Percentiles rank a stretch among this genome's conserved stretches.
phyloP scores from a whole-genome alignment of 2,888 invertebrate species.

The Drosophila trichaetosa region DNA sequence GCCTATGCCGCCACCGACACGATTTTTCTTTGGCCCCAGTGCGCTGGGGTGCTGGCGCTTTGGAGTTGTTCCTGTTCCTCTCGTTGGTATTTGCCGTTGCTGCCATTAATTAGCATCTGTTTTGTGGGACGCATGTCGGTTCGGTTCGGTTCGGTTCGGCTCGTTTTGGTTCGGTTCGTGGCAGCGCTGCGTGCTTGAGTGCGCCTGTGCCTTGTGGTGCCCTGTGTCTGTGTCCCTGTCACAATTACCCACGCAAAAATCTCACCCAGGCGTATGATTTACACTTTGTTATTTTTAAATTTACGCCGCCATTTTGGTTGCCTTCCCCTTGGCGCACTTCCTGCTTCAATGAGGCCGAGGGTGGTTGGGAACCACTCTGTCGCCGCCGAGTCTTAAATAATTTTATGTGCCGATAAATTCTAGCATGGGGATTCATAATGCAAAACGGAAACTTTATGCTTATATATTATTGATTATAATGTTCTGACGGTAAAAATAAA shows the following conservation, averaged over 20 bases:
- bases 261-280: slow-evolving; percentile 74
- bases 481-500: slow-evolving; percentile 8
- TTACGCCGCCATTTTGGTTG: slow-evolving; percentile 68
- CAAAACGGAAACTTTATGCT: slow-evolving; percentile 35
- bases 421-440: slow-evolving; percentile 43
- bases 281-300: slow-evolving; percentile 79
- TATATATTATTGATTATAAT: slow-evolving; percentile 60
- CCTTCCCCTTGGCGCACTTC: slow-evolving; percentile 42
- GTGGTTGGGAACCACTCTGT: slow-evolving; percentile 18
- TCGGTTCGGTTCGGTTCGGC: slow-evolving; percentile 21
- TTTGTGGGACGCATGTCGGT: slow-evolving; percentile 48
- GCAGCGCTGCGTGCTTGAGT: slow-evolving; percentile 56
- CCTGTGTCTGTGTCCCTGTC: slow-evolving; percentile 10
- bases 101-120: slow-evolving; percentile 76
- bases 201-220: slow-evolving; percentile 49
- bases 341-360: slow-evolving; percentile 1
- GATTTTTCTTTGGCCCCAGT: slow-evolving; percentile 24
- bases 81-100: slow-evolving; percentile 28
- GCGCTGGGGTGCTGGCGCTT: slow-evolving; percentile 1
- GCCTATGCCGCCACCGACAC: slow-evolving; percentile 9
- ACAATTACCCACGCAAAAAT: slow-evolving; percentile 40
- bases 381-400: slow-evolving; percentile 32
- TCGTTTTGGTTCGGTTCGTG: slow-evolving; percentile 2
- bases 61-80: slow-evolving; percentile 6
- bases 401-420: slow-evolving; percentile 54